Base-by-base conservation (phyloP, 2,888 invertebrate genomes). In the Volucella inanis region DNA sequence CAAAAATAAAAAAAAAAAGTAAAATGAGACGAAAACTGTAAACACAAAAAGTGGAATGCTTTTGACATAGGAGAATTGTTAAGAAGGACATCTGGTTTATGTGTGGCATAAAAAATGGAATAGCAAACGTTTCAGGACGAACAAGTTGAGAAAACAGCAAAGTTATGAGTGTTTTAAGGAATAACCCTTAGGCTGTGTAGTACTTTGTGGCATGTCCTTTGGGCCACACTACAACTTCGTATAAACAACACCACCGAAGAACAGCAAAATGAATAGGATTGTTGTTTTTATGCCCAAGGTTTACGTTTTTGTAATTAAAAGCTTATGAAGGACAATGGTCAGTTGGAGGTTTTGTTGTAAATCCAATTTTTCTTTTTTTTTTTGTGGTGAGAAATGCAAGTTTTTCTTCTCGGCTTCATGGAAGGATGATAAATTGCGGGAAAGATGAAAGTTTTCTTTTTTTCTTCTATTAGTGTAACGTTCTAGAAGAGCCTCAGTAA, bases 51-150 rank as follows among this genome's bases (percentile, higher is more conserved):
- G 31, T 59, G 47, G 59, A 61, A 70, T 75, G 75, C 59, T 81
- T 81, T 75, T 70, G 75, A 75, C 75, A 70, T 43, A 71, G 43
- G 59, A 71, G 59, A 67, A 77, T 31, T 77, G 59, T 31, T 54
- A 49, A 45, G 47, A 65, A 76, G 71, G 59, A 81, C 70, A 71
- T 76, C 55, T 82, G 65, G 52, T 67, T 61, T 52, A 59, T 81
- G 38, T 52, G 52, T 43, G 45, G 12, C 41, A 41, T 54, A 61
- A 45, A 61, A 64, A n/a, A 22, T 14, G 8, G 49, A 41, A 41
- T 18, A 49, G 12, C 31, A 43, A 54, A 14, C 11, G 6, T 54
- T 61, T 6, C 10, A 39, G 57, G 38, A 14, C 10, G 10, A 14
- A 55, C 38, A 9, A 31, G 22, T 54, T 54, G 11, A 12, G 8